phyloP scores from a whole-genome alignment of 2,113 vertebrate genomes.

The Kryptolebias marmoratus region DNA sequence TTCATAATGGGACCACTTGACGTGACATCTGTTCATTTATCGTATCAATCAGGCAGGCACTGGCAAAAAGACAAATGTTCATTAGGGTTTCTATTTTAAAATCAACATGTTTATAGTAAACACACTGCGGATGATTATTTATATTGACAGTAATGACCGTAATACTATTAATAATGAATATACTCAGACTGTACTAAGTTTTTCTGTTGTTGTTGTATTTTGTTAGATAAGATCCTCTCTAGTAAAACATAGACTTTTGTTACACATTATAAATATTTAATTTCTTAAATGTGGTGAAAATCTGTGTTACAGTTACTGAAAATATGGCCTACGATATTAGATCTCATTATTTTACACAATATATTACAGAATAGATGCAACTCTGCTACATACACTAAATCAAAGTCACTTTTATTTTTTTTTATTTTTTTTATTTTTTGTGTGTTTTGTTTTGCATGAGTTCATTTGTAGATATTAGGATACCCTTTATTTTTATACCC shows the following conservation, averaged over 20 bases:
- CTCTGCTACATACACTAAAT: neutral
- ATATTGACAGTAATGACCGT: neutral
- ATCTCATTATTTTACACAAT: neutral
- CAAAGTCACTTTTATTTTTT: too few relatives aligned
- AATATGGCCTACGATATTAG: neutral
- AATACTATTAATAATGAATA: neutral
- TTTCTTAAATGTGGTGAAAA: too few relatives aligned
- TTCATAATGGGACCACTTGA: constrained; percentile 45
- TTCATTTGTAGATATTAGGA: too few relatives aligned
- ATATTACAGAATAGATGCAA: neutral
- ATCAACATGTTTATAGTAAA: constrained; percentile 25
- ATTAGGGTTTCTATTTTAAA: constrained; percentile 27
- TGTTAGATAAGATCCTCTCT: neutral
- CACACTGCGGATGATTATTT: neutral
- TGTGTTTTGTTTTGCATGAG: too few relatives aligned
- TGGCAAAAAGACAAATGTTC: constrained; percentile 16
- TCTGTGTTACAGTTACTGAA: too few relatives aligned
- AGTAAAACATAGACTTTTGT: neutral
- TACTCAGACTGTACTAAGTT: neutral
- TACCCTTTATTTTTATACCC: too few relatives aligned
- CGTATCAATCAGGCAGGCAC: constrained; percentile 36
- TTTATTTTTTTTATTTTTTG: too few relatives aligned
- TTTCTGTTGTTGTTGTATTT: neutral
- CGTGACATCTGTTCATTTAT: constrained; percentile 53
- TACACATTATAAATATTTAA: neutral